Conservation (phyloP, 1,140 invertebrate species). For the Onthophagus taurus region DNA sequence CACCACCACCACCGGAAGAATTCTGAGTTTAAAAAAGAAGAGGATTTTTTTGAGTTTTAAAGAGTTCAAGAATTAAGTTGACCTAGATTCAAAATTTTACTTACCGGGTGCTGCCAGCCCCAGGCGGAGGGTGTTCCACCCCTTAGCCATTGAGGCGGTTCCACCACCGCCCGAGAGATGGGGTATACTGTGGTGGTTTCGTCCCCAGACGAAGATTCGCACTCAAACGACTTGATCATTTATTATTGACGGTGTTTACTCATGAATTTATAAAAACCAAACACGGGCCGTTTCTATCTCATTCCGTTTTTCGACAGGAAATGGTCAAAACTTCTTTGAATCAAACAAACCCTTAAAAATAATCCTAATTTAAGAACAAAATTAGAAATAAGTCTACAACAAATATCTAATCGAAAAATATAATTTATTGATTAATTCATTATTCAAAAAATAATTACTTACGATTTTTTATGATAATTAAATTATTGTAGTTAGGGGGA, state of each 20-base stretch:
- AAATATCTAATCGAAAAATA: too few species aligned
- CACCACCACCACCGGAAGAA: constrained; percentile 34
- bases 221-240: constrained; percentile 37
- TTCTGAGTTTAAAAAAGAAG: too few species aligned
- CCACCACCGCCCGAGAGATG: constrained; percentile 31
- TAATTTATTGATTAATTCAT: too few species aligned
- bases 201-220: constrained; percentile 37
- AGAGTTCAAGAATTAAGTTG: background rate
- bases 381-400: too few species aligned
- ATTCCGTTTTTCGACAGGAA: too few species aligned
- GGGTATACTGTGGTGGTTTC: constrained; percentile 32
- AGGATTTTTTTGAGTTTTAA: too few species aligned
- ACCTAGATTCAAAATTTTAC: constrained; percentile 12
- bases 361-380: background rate
- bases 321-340: too few species aligned
- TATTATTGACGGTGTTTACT: too few species aligned
- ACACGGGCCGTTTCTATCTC: too few species aligned
- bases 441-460: too few species aligned
- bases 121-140: constrained; percentile 26
- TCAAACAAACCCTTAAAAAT: background rate
- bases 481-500: too few species aligned
- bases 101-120: constrained; percentile 35
- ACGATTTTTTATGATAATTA: too few species aligned
- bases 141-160: constrained; percentile 31
- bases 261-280: background rate